A percentile compares a stretch with the other conserved stretches of the same genome.
These are phyloP conservation scores for Troides aeacus DNA, from an alignment of 2,888 invertebrate genomes.

Conservation along the genomic window DNA sequence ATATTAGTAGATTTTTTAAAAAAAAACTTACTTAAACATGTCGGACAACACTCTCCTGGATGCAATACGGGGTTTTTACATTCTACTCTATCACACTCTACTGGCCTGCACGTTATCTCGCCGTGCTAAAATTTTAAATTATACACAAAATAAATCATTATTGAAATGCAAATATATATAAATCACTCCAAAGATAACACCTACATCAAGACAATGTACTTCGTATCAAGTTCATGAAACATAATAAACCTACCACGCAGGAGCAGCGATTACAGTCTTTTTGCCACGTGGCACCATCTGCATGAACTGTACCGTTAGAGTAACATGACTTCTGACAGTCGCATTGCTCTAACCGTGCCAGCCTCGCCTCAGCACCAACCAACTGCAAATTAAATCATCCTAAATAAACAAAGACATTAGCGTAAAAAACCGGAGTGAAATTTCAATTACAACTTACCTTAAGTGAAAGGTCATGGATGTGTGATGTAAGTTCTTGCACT, in stretches of 20 bases:
- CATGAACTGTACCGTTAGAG: slow-evolving; percentile 88
- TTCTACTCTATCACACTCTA: slow-evolving; percentile 87
- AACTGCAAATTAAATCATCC: slow-evolving; percentile 79
- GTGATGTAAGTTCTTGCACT: slow-evolving; percentile 88
- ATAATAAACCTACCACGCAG: slow-evolving; percentile 84
- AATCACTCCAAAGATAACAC: neutral
- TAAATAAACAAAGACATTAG: slow-evolving; percentile 22
- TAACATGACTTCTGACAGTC: slow-evolving; percentile 94
- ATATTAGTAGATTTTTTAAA: neutral
- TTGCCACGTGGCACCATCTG: slow-evolving; percentile 92
- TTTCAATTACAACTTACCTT: slow-evolving; percentile 80
- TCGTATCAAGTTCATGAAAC: neutral
- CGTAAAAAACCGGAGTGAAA: slow-evolving; percentile 7
- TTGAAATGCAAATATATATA: neutral
- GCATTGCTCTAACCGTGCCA: slow-evolving; percentile 90
- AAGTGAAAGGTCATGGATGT: slow-evolving; percentile 89
- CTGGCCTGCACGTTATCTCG: slow-evolving; percentile 89
- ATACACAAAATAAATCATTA: neutral
- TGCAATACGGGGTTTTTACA: slow-evolving; percentile 90
- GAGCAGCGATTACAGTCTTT: slow-evolving; percentile 92
- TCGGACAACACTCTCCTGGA: slow-evolving; percentile 91
- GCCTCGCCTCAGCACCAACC: slow-evolving; percentile 88
- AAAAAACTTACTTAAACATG: slow-evolving; percentile 87
- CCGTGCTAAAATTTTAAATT: slow-evolving; percentile 84
- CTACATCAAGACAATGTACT: too few species aligned